Conservation (phyloP, 2,888 invertebrate species). For the Operophtera brumata region DNA sequence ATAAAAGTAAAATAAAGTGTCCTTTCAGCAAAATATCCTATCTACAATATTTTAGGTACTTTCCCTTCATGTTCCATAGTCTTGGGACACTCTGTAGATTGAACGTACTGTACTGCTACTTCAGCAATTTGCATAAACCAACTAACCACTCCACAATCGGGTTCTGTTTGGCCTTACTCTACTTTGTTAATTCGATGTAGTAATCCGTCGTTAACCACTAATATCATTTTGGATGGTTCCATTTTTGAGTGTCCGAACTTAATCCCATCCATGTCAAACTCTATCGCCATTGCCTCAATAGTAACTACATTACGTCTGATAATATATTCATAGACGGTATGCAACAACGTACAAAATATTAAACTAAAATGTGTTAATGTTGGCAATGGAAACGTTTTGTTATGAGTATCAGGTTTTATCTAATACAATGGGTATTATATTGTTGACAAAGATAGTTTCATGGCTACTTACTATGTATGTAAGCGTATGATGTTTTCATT, state of each 20-base stretch:
- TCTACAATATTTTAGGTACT: too few species aligned
- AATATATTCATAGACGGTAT: conserved; percentile 12
- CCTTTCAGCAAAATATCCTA: too few species aligned
- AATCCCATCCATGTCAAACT: background rate
- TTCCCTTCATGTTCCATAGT: too few species aligned
- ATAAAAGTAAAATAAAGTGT: too few species aligned
- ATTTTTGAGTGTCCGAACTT: background rate
- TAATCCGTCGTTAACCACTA: too few species aligned
- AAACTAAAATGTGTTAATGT: conserved; percentile 3
- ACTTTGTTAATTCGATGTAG: too few species aligned
- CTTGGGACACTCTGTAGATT: too few species aligned
- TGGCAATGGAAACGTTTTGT: conserved; percentile 16
- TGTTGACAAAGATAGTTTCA: conserved; percentile 9
- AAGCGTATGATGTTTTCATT: background rate
- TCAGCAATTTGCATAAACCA: too few species aligned
- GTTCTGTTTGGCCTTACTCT: too few species aligned
- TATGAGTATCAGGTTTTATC: conserved; percentile 11
- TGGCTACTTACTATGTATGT: background rate
- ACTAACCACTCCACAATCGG: too few species aligned
- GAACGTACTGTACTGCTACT: too few species aligned
- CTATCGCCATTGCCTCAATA: background rate
- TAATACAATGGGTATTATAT: conserved; percentile 12
- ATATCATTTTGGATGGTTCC: background rate
- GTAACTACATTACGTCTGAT: background rate
- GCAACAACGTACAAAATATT: conserved; percentile 16